Base-by-base conservation (phyloP, 2,113 vertebrate genomes). In the Sebastes schlegelii region DNA sequence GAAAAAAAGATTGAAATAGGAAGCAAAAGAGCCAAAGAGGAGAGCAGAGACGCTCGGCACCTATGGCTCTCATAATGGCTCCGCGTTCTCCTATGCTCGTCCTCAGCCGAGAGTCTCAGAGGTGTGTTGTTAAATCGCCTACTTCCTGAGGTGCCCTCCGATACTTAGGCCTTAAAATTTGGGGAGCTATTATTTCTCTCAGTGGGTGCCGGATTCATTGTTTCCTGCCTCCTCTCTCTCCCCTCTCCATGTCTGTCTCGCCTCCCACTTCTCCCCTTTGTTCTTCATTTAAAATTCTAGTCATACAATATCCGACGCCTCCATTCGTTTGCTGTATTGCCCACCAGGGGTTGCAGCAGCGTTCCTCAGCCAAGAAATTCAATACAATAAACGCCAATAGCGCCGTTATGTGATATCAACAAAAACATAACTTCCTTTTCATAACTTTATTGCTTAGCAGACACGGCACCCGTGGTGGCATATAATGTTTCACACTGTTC, bases 261-360 rank as follows among this genome's bases (percentile, higher is more conserved):
- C 78, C 89, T 88, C 90, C 88, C 76, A 82, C 91, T 54, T 78
- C 54, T 84, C 73, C 70, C 71, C 79, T 84, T 80, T 81, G 83
- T 90, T 92, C 77, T 88, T 90, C 86, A 89, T 94, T 92, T 91
- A 82, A 91, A 88, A 92, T 90, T 94, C 92, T 66, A 85, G 88
- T 91, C 91, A 90, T 89, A 91, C 88, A 83, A 90, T 89, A 91
- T 84, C 88, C 63, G 57, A 86, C 72, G 87, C 89, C 89, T 89
- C 90, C 85, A 71, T 93, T 90, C 48, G 81, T 90, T 90, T 71
- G 84, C 80, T 0, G 64, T 85, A 89, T 90, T 89, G 89, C 88
- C 91, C 92, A 92, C 87, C 86, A 85, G 91, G 92, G 92, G 88
- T 80, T 88, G 86, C 86, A 23, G 83, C 88, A 71, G 74, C 72